Evolutionary conservation across 2,888 invertebrate genomes (phyloP).

Genomic region (Sussaba pulchella): DNA sequence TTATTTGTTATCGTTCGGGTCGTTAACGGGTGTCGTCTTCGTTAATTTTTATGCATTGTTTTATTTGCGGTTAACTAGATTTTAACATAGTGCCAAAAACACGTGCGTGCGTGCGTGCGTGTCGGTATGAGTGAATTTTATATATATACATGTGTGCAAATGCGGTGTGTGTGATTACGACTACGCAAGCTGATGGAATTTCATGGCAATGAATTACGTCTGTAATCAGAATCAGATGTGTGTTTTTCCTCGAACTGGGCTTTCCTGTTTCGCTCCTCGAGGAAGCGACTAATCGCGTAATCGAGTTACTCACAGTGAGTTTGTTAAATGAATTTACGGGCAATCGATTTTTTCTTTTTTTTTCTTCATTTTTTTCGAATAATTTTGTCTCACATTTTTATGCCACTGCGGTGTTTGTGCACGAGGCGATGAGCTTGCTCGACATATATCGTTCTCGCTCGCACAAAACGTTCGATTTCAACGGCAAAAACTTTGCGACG

Average conservation of each 20-base stretch:
- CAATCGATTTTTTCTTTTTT: no score
- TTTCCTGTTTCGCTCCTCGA: neutral
- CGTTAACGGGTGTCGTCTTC: neutral
- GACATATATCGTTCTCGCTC: neutral
- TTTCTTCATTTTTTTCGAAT: no score
- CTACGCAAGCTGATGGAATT: constrained; percentile 10
- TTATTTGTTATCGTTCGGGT: no score
- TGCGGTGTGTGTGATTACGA: neutral
- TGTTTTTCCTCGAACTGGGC: constrained; percentile 2
- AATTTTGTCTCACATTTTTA: no score
- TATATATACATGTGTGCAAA: neutral
- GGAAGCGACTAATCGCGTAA: constrained; percentile 8
- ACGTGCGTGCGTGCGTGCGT: no score
- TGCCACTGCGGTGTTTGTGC: neutral
- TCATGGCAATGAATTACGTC: constrained; percentile 5
- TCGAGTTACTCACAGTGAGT: constrained; percentile 13
- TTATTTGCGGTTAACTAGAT: neutral
- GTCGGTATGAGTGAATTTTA: neutral
- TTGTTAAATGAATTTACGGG: no score
- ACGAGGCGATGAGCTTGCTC: neutral
- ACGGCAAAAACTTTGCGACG: neutral
- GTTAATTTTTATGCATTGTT: neutral
- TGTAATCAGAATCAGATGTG: neutral
- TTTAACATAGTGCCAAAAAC: no score
- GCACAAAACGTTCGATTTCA: neutral